Evolutionary conservation across 2,888 invertebrate species (phyloP).

Genomic region (Dendrolimus pini): DNA sequence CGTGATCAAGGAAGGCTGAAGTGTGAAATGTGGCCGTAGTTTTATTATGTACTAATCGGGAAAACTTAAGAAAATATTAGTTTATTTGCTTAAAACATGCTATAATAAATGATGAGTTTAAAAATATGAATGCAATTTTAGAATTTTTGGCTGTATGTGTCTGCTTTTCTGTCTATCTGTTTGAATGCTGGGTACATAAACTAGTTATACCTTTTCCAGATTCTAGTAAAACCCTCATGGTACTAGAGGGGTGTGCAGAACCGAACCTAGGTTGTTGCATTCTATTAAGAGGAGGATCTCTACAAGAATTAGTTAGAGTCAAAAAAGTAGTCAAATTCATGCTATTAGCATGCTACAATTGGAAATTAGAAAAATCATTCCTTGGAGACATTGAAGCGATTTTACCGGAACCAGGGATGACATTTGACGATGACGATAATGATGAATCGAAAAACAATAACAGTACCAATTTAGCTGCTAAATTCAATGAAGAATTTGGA

Average conservation of each 20-base stretch:
- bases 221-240: slow-evolving; percentile 91
- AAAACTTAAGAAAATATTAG: too few relatives aligned
- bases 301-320: slow-evolving; percentile 85
- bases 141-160: too few relatives aligned
- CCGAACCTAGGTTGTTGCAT: slow-evolving; percentile 92
- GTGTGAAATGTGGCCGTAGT: too few relatives aligned
- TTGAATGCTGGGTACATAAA: too few relatives aligned
- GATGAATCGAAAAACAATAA: slow-evolving; percentile 13
- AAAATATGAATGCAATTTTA: too few relatives aligned
- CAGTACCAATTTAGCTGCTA: slow-evolving; percentile 6
- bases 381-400: slow-evolving; percentile 87
- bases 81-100: too few relatives aligned
- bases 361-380: slow-evolving; percentile 94
- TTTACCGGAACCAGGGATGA: slow-evolving; percentile 59
- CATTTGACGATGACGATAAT: slow-evolving; percentile 47
- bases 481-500: slow-evolving; percentile 7
- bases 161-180: too few relatives aligned
- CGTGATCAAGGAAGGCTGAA: too few relatives aligned
- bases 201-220: slow-evolving; percentile 42
- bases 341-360: slow-evolving; percentile 91
- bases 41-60: too few relatives aligned
- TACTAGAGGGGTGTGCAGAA: slow-evolving; percentile 92
- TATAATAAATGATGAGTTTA: too few relatives aligned
- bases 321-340: slow-evolving; percentile 90
- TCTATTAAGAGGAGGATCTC: slow-evolving; percentile 85